These are phyloP conservation scores for Monoplex corrugatus DNA, from an alignment of 2,888 invertebrate genomes.

Conservation along the genomic window DNA sequence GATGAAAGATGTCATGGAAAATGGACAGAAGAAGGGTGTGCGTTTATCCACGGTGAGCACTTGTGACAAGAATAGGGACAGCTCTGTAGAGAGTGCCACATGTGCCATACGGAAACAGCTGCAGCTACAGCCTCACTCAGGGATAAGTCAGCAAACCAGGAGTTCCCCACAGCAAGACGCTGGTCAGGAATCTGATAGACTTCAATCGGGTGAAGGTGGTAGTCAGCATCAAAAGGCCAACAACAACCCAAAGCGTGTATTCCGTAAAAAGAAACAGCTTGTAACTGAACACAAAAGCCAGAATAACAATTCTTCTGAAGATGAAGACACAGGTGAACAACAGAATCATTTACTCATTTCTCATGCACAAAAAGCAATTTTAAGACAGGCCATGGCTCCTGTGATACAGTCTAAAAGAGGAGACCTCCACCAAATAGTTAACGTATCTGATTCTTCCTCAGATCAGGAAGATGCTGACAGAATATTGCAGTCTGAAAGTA, in stretches of 20 bases:
- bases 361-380: neutral
- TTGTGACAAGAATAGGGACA: neutral
- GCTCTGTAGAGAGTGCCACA: neutral
- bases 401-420: neutral
- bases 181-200: no score
- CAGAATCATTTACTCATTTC: neutral
- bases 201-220: neutral
- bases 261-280: no score
- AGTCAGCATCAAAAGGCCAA: neutral
- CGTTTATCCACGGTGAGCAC: neutral
- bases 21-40: constrained; percentile 10
- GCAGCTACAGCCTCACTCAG: neutral
- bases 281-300: no score
- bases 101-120: neutral
- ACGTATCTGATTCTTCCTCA: constrained; percentile 18
- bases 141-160: no score
- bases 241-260: neutral
- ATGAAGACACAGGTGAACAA: neutral
- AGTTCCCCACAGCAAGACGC: no score
- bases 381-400: neutral
- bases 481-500: no score
- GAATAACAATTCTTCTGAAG: neutral
- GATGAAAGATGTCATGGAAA: neutral
- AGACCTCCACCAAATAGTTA: neutral
- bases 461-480: neutral